Conservation (phyloP, 2,888 invertebrate species). For the Lysandra coridon region DNA sequence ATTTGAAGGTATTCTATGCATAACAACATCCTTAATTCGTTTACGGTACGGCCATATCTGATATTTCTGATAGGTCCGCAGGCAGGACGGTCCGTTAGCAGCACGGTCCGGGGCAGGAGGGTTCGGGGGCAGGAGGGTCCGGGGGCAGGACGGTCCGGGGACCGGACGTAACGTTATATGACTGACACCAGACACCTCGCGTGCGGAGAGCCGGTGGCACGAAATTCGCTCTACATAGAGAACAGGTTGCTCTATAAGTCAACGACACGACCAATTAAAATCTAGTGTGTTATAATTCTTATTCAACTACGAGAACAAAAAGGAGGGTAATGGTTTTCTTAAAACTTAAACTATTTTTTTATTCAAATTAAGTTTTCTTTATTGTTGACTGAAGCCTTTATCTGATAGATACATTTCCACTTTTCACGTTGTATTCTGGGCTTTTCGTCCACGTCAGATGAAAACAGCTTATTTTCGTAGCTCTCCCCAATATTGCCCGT, state of each 20-base stretch:
- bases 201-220: constrained; percentile 51
- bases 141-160: not conserved
- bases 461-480: too few species aligned
- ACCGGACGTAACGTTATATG: constrained; percentile 53
- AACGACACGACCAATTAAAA: not conserved
- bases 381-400: too few species aligned
- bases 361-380: not conserved
- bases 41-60: too few species aligned
- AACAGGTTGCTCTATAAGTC: constrained; percentile 28
- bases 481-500: too few species aligned
- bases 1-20: too few species aligned
- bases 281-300: not conserved
- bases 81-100: too few species aligned
- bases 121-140: not conserved
- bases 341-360: not conserved
- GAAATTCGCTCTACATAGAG: constrained; percentile 29
- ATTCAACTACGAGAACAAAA: not conserved
- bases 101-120: too few species aligned
- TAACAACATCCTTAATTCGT: too few species aligned
- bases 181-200: constrained; percentile 68
- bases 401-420: too few species aligned
- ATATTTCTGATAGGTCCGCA: too few species aligned
- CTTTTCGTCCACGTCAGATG: too few species aligned
- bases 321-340: not conserved
- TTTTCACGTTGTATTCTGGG: too few species aligned